A percentile compares a stretch with the other conserved stretches of the same genome.
Conservation (phyloP, 2,888 invertebrate genomes). For the Drosophila neotestacea region DNA sequence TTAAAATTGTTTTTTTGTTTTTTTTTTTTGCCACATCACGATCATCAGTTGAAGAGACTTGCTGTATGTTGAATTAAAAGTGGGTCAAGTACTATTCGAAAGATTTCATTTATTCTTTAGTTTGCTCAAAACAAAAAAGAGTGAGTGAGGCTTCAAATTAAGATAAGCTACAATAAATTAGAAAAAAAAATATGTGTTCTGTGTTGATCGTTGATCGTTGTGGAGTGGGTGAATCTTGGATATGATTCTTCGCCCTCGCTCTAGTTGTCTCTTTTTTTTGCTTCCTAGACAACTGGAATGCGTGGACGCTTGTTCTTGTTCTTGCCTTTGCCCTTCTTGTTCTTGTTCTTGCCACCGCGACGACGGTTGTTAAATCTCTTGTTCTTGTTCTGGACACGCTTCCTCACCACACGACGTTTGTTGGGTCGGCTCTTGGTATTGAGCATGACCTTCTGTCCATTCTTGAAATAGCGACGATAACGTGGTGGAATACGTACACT, state of each 20-base stretch:
- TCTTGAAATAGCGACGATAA: constrained; percentile 81
- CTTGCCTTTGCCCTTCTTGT: constrained; percentile 60
- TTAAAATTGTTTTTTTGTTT: too few species aligned
- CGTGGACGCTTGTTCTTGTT: constrained; percentile 62
- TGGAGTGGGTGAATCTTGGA: constrained; percentile 4
- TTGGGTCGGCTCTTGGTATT: constrained; percentile 63
- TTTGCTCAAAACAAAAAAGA: constrained; percentile 36
- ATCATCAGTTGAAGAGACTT: neutral
- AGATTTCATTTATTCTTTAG: constrained; percentile 54
- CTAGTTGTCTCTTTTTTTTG: neutral
- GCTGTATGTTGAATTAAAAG: constrained; percentile 6
- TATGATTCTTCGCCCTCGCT: neutral
- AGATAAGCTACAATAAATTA: constrained; percentile 67
- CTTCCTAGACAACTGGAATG: constrained; percentile 48
- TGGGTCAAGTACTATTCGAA: constrained; percentile 56
- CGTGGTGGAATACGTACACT: constrained; percentile 79
- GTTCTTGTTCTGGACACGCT: constrained; percentile 60
- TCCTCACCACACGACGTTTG: constrained; percentile 71
- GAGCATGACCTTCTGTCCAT: constrained; percentile 80
- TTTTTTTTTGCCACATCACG: constrained; percentile 5
- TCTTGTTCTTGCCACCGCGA: constrained; percentile 68
- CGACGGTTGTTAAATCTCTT: constrained; percentile 59
- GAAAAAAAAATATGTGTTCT: constrained; percentile 54
- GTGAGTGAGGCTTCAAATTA: constrained; percentile 49
- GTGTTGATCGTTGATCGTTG: constrained; percentile 12